Percentiles rank a stretch among this genome's conserved stretches.
Evolutionary conservation across 2,113 vertebrate species (phyloP).

Genomic region (Hydropotes inermis): DNA sequence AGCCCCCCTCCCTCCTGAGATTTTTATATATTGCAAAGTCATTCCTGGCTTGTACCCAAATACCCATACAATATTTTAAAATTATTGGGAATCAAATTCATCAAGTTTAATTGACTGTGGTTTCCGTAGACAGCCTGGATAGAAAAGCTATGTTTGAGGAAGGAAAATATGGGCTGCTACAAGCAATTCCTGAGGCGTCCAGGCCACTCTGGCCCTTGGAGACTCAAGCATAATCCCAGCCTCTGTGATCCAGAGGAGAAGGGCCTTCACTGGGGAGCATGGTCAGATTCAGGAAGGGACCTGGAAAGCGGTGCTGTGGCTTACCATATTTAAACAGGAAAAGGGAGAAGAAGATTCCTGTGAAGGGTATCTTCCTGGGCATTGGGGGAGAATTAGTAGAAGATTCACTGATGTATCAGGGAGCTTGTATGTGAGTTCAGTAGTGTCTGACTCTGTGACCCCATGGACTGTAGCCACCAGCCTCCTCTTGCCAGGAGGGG

Average conservation of each 20-base stretch:
- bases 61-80: neutral
- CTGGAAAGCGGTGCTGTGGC: neutral
- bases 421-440: neutral
- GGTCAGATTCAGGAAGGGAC: neutral
- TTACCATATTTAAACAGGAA: neutral
- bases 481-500: neutral
- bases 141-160: neutral
- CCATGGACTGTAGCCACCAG: neutral
- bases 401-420: neutral
- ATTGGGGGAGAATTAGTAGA: neutral
- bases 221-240: neutral
- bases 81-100: neutral
- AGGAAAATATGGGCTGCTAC: neutral
- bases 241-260: neutral
- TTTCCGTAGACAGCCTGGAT: neutral
- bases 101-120: neutral
- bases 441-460: neutral
- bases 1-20: neutral
- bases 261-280: rapidly evolving
- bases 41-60: neutral
- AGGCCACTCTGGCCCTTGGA: neutral
- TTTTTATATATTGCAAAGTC: neutral
- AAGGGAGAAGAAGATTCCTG: neutral
- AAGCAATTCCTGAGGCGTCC: neutral
- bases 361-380: neutral